Base-by-base conservation (phyloP, 2,113 vertebrate genomes). In the Tragelaphus strepsiceros region DNA sequence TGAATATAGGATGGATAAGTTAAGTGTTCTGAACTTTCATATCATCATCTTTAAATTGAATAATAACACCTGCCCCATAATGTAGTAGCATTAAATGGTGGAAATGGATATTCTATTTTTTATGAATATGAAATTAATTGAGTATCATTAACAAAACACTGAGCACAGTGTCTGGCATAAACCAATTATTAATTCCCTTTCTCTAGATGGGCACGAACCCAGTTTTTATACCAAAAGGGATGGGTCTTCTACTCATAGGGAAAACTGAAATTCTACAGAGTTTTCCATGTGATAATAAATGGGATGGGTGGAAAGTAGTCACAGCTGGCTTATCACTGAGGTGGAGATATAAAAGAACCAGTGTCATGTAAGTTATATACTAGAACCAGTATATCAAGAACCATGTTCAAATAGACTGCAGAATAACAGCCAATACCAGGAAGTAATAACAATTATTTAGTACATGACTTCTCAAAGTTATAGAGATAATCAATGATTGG, bases 121-220 rank as follows among this genome's bases (percentile, higher is more conserved):
- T 56, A 83, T 12, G 77, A 94, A 93, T 74, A 12, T 88, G 13
- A 30, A 94, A 7, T 94, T 94, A 93, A 96, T 43, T 98, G 49
- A 88, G 30, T 80, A 67, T 26, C 46, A 93, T 74, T 85, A 74
- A 85, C 19, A 96, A 93, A 96, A 17, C 64, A 83, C 16, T 87
- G 3, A 88, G 19, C 51, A 85, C 6, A 93, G 2, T 90, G 30
- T 53, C n/a, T 96, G 64, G 4, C 5, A 88, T 85, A 92, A 90
- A 96, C n/a, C 17, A 88, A 85, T 14, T 81, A 85, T 74, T 89
- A 67, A 22, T 77, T 92, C 10, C 11, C 51, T 83, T 94, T 92
- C 39, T 16, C 35, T 71, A 64, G 64, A 67, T 56, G 61, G 4
- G 13, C 17, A 51, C 13, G 71, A 84, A 89, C 7, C 8, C 35